Conservation (phyloP, 2,797 vertebrate species). For the Paratrypauchen microcephalus region DNA sequence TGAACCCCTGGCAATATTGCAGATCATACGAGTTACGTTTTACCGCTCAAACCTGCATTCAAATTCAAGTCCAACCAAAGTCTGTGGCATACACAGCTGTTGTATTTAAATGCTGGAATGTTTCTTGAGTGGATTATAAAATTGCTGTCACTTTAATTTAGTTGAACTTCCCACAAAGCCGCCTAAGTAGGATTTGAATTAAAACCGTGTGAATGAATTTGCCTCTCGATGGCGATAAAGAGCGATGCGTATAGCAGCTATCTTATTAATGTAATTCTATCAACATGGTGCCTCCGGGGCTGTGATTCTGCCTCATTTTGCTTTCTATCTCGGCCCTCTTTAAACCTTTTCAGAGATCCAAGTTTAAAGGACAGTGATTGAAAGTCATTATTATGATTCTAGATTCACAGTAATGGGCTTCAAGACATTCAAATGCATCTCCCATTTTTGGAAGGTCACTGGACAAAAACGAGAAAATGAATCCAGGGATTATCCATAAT, state of each 20-base stretch:
- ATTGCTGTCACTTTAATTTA: conserved; percentile 6
- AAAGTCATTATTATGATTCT: conserved; percentile 24
- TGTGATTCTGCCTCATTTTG: conserved; percentile 10
- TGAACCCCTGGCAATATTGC: no score
- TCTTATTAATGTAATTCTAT: conserved; percentile 17
- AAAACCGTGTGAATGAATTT: neutral
- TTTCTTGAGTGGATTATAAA: conserved; percentile 2
- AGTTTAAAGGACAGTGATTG: conserved; percentile 28
- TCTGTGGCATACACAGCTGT: neutral
- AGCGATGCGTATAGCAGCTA: neutral
- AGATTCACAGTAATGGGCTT: conserved; percentile 18
- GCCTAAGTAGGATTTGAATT: neutral
- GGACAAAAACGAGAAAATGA: conserved; percentile 7
- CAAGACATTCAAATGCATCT: conserved; percentile 13
- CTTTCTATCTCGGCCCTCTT: conserved; percentile 9
- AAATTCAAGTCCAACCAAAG: neutral
- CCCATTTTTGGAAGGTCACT: conserved; percentile 19
- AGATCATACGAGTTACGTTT: no score
- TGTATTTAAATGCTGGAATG: neutral
- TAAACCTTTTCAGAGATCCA: conserved; percentile 27
- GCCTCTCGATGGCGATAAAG: neutral
- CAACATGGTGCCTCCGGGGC: conserved; percentile 11
- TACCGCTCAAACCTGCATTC: neutral
- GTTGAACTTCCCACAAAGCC: conserved; percentile 10
- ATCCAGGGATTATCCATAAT: neutral